Evolutionary conservation across 2,888 invertebrate species (phyloP), one percentile per base, ranked within the genome.

Genomic region (Antheraea assamensis): DNA sequence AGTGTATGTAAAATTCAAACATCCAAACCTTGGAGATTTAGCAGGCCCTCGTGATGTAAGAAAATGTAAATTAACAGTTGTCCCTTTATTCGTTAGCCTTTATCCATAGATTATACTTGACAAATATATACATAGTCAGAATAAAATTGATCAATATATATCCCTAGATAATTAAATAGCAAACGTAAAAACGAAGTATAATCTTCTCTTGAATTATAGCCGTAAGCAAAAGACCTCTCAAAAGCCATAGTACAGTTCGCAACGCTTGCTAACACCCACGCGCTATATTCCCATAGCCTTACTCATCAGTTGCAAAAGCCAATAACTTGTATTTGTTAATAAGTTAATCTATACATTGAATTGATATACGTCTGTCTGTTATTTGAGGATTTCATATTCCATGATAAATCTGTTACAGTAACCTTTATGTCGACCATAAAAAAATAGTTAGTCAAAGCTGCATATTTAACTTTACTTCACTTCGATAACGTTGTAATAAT

Each of bases 271-370:
- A 31, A 66, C 86, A 78, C 90, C 88, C 84, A 88, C 91, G 78
- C 84, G 75, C 77, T 76, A 80, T 83, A 82, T 88, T 89, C 87
- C 80, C 89, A 85, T 82, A 84, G 83, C 75, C 80, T 91, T 90
- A 91, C 86, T 91, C 91, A 91, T 88, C 89, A 83, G 77, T 90
- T 90, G 88, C 85, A 83, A 88, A 85, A 88, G 42, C 58, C 77
- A 79, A 82, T 81, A 79, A 78, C 77, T 82, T 77, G 78, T 75
- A 79, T 83, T 81, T 79, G 85, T 83, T 86, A 84, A 84, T 87
- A 81, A 83, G 79, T 77, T 76, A 78, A 75, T 35, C 64, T 70
- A 71, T 77, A 35, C 76, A 75, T 71, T 74, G 73, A 77, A 30
- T 76, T 55, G 31, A 30, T 66, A 68, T 70, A 35, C 35, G 30